Evolutionary conservation across 1,140 invertebrate genomes (phyloP), one percentile per base, ranked within the genome.

Genomic region (Tenebrio molitor): DNA sequence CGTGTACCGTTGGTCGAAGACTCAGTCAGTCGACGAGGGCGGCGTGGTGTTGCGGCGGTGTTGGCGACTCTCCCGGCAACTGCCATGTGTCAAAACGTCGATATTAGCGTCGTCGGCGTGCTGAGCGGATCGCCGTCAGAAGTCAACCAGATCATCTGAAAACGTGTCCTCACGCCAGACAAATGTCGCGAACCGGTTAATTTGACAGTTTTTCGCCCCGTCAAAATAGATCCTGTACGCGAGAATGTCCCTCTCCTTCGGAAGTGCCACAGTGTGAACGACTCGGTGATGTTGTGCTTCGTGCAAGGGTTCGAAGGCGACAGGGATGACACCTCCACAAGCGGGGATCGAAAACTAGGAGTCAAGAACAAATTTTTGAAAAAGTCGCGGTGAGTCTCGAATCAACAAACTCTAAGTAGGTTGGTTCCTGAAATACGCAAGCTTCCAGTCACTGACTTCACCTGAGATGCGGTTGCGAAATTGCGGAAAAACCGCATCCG

Each of bases 311-410:
- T 80, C 71, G 81, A 82, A 10, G 74, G 72, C 33, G 77, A 78
- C 23, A 74, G 77, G 15, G 69, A 76, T 62, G 74, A 75, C 36
- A 53, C 42, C 14, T n/a, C n/a, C n/a, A n/a, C n/a, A n/a, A 70
- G 16, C n/a, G 78, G 77, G 46, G 76, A 77, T 69, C 75, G 33
- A 0, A 78, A 78, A 36, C 50, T 82, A 64, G 71, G 76, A n/a
- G 81, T 81, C 42, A 80, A 77, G 29, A 81, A 80, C 39, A 79
- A 76, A 46, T 73, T 82, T 4, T 39, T 82, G 33, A 76, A 79
- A 65, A 82, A 82, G 75, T 81, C 79, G 69, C 74, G 81, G 81
- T 82, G 72, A 80, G 77, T 69, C n/a, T n/a, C n/a, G 12, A 65
- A 62, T 16, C 14, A 62, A 62, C 19, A 44, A 44, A 44, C 19